Conservation (phyloP, 1,140 invertebrate species). For the Meloidogyne floridensis region DNA sequence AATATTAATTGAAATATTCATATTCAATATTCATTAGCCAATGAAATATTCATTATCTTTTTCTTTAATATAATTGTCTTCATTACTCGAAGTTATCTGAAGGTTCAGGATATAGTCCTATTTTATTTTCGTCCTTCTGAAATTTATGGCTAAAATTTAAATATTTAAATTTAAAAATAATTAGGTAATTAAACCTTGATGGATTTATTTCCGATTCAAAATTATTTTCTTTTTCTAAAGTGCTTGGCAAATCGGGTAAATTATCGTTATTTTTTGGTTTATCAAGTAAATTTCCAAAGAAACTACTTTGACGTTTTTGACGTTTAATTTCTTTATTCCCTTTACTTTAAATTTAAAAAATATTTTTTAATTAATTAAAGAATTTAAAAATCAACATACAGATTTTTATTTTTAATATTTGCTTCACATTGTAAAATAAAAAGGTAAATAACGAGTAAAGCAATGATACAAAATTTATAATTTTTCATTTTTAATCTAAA, state of each 20-base stretch:
- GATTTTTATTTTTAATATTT: no score
- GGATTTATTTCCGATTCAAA: not conserved
- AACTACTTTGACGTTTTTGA: not conserved
- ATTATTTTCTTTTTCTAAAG: not conserved
- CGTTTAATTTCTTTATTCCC: not conserved
- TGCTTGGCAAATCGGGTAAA: not conserved
- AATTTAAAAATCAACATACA: no score
- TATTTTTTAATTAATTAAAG: not conserved
- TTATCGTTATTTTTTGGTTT: conserved; percentile 1
- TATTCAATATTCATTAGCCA: no score
- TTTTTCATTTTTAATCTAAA: no score
- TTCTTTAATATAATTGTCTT: no score
- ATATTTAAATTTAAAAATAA: not conserved
- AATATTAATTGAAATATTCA: no score
- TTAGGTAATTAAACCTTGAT: not conserved
- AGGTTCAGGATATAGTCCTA: not conserved
- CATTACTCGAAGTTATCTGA: not conserved
- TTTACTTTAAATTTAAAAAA: not conserved
- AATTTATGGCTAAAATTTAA: not conserved
- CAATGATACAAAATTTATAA: no score
- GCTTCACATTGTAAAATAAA: no score
- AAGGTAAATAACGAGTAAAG: no score
- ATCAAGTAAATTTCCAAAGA: conserved; percentile 13
- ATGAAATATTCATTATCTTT: no score
- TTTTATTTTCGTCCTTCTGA: not conserved